Evolutionary conservation across 2,888 invertebrate species (phyloP).

Genomic region (Acanthosoma haemorrhoidale): DNA sequence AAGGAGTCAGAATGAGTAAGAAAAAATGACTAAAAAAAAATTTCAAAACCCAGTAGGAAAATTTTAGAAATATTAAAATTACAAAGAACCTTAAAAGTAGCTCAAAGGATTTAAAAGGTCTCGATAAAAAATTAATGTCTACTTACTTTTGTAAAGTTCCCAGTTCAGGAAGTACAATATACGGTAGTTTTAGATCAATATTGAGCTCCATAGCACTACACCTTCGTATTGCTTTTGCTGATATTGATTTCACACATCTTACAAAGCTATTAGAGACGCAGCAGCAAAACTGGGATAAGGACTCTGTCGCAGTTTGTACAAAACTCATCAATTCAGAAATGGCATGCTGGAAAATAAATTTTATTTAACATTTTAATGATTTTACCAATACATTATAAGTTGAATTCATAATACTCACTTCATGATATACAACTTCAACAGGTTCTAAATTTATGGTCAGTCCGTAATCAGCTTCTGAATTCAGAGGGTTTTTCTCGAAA

Average conservation of each 20-base stretch:
- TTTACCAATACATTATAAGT: no score
- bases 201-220: conserved; percentile 62
- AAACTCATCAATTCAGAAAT: conserved; percentile 65
- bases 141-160: conserved; percentile 62
- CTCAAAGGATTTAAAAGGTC: not conserved
- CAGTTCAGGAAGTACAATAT: conserved; percentile 67
- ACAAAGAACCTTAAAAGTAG: no score
- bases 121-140: not conserved
- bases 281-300: conserved; percentile 32
- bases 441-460: conserved; percentile 64
- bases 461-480: conserved; percentile 62
- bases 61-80: no score
- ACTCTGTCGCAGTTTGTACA: conserved; percentile 42
- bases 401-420: conserved; percentile 56
- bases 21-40: no score
- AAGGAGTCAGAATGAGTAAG: no score
- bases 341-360: conserved; percentile 56
- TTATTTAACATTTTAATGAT: no score
- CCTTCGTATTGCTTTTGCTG: conserved; percentile 46
- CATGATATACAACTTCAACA: conserved; percentile 69
- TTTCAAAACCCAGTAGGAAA: no score
- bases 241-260: conserved; percentile 48
- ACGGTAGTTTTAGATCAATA: conserved; percentile 69
- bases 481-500: conserved; percentile 64
- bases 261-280: conserved; percentile 43